These are phyloP conservation scores for Pipra filicauda DNA, from an alignment of 2,113 vertebrate species.

Conservation along the genomic window DNA sequence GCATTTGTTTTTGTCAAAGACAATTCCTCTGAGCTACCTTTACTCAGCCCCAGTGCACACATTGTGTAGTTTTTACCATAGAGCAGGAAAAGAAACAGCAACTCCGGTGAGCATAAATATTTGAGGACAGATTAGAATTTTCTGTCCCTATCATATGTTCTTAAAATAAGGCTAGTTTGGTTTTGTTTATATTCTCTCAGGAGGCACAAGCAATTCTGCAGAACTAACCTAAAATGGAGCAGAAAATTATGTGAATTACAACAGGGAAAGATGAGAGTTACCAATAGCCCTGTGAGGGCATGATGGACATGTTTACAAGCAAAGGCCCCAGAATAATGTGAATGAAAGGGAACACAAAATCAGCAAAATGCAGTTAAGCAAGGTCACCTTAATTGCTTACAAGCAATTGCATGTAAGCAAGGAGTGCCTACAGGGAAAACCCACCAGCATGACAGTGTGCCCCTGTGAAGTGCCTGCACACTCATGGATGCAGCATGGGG, in stretches of 20 bases:
- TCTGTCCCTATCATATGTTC: not conserved
- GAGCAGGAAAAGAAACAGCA: not conserved
- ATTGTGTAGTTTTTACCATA: not conserved
- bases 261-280: not conserved
- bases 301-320: not conserved
- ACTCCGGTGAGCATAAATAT: not conserved
- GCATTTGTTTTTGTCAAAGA: constrained; percentile 16
- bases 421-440: not conserved
- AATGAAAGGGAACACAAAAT: not conserved
- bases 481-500: too few relatives aligned
- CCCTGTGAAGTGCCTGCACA: not conserved
- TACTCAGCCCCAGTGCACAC: not conserved
- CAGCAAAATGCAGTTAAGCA: not conserved
- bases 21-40: not conserved
- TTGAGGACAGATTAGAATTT: not conserved
- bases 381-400: not conserved
- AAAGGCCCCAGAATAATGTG: not conserved
- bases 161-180: not conserved
- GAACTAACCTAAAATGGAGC: not conserved
- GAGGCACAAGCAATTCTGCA: not conserved
- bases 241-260: not conserved
- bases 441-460: not conserved
- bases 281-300: not conserved
- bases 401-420: not conserved
- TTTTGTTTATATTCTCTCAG: not conserved